Conservation (phyloP, 2,113 vertebrate species). For the Cyanistes caeruleus region DNA sequence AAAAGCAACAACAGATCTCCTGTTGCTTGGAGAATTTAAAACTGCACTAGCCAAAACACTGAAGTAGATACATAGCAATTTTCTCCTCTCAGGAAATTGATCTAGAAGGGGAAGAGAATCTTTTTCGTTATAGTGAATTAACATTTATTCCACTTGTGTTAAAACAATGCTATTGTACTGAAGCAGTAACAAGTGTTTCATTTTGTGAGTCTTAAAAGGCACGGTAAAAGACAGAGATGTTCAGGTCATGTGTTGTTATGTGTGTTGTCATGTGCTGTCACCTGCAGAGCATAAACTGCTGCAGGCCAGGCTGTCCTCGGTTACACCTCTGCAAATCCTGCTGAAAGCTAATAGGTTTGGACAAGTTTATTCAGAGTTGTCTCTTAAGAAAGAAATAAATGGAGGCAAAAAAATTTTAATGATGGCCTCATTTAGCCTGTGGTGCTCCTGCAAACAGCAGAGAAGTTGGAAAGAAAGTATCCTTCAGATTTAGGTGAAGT, state of each 20-base stretch:
- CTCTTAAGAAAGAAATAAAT: background rate
- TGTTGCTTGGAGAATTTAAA: background rate
- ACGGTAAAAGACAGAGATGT: background rate
- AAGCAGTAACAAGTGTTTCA: background rate
- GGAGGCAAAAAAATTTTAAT: background rate
- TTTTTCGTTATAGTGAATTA: background rate
- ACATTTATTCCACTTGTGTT: background rate
- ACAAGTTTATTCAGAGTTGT: background rate
- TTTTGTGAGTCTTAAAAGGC: background rate
- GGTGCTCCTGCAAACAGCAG: background rate
- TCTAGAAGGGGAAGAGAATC: background rate
- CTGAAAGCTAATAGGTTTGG: slow-evolving; percentile 2
- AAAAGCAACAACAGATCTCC: background rate
- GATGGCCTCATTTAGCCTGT: background rate
- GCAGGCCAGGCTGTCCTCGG: background rate
- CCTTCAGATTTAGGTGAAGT: background rate
- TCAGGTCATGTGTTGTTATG: background rate
- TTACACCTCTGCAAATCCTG: slow-evolving; percentile 10
- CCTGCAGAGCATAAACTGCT: background rate
- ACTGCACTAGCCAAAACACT: background rate
- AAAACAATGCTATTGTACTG: background rate
- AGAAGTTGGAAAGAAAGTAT: background rate
- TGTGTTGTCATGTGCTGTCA: background rate
- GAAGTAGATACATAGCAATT: background rate
- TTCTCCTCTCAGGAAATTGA: background rate